These are phyloP conservation scores for Scolopax rusticola DNA, from an alignment of 2,797 vertebrate genomes.

Conservation along the genomic window DNA sequence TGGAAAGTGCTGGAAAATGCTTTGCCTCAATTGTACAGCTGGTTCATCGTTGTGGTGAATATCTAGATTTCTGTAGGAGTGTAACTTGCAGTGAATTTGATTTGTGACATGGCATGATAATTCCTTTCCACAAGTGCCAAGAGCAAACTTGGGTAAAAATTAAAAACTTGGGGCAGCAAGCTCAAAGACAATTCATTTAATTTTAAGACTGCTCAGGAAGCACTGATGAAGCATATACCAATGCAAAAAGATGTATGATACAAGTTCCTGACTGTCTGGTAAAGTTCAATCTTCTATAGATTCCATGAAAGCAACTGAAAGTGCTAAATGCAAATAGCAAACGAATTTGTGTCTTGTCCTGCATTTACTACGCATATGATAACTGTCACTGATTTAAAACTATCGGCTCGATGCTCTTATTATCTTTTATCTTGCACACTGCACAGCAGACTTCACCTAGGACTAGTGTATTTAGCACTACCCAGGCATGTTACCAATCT, in stretches of 20 bases:
- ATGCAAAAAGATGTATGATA: background rate
- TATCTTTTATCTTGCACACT: background rate
- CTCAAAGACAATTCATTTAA: background rate
- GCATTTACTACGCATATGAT: background rate
- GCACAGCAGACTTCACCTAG: background rate
- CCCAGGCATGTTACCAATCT: background rate
- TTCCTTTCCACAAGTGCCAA: background rate
- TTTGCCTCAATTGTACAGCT: background rate
- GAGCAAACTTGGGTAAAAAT: background rate
- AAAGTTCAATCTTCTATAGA: background rate
- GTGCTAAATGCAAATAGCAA: background rate
- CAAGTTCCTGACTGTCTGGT: background rate
- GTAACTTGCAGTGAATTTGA: background rate
- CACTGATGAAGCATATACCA: background rate
- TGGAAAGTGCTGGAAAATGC: background rate
- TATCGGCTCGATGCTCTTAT: background rate
- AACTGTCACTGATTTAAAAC: background rate
- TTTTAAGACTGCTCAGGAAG: background rate
- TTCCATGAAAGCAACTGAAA: background rate
- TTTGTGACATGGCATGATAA: rapidly evolving
- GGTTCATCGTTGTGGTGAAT: background rate
- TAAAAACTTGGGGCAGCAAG: background rate
- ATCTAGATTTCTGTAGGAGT: background rate
- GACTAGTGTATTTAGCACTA: background rate
- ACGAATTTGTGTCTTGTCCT: background rate